Evolutionary conservation across 2,888 invertebrate species (phyloP).

Genomic region (Panzeria rudis): DNA sequence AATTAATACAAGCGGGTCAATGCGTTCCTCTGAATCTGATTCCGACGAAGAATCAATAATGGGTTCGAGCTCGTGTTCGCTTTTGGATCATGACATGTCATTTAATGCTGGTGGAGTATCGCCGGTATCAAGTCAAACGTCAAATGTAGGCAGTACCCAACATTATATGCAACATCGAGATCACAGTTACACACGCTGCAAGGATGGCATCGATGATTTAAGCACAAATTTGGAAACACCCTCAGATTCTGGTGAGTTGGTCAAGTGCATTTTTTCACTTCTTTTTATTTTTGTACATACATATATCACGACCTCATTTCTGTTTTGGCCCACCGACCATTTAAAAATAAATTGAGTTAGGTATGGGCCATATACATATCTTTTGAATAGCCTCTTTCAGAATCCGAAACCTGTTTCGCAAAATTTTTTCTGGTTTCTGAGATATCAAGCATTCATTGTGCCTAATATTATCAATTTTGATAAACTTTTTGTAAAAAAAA

Average conservation of each 20-base stretch:
- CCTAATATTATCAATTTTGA: no score
- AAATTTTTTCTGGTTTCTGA: no score
- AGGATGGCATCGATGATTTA: slow-evolving; percentile 85
- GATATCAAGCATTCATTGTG: no score
- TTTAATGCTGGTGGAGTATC: slow-evolving; percentile 71
- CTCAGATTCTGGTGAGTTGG: slow-evolving; percentile 92
- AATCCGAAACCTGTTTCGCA: no score
- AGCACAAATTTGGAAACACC: slow-evolving; percentile 93
- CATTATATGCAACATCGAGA: slow-evolving; percentile 83
- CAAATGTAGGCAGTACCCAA: slow-evolving; percentile 60
- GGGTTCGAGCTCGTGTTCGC: slow-evolving; percentile 63
- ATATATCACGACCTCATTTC: no score
- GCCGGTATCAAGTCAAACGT: slow-evolving; percentile 72
- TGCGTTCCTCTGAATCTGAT: slow-evolving; percentile 67
- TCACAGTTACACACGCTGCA: slow-evolving; percentile 89
- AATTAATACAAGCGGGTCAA: slow-evolving; percentile 41
- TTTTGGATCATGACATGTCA: slow-evolving; percentile 69
- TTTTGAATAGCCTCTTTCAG: no score
- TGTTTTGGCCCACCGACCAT: no score
- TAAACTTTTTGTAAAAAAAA: no score
- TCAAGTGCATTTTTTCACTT: slow-evolving; percentile 54
- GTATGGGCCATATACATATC: no score
- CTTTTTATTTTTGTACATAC: neutral
- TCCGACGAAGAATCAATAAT: slow-evolving; percentile 72
- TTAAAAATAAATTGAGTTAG: no score